Evolutionary conservation across 2,113 vertebrate genomes (phyloP).

Genomic region (Anguilla rostrata): DNA sequence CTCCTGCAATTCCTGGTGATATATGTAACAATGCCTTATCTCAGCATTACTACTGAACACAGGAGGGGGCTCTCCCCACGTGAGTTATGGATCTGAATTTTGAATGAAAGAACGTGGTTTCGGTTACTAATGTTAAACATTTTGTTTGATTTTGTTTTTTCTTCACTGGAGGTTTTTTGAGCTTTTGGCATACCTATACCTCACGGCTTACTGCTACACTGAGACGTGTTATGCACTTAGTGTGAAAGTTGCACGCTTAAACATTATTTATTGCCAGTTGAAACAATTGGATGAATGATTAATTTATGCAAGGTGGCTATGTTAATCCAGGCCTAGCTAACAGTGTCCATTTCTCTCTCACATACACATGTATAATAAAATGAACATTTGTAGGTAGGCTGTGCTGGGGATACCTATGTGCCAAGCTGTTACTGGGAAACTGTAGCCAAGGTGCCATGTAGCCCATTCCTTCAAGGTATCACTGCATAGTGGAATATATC

Average conservation of each 20-base stretch:
- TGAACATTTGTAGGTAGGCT: not conserved
- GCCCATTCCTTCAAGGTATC: not conserved
- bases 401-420: not conserved
- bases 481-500: not conserved
- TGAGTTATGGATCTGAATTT: constrained; percentile 61
- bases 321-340: not conserved
- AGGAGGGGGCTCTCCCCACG: constrained; percentile 63
- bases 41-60: constrained; percentile 76
- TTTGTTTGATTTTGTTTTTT: constrained; percentile 34
- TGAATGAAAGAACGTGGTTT: constrained; percentile 62
- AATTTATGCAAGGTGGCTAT: not conserved
- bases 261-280: not conserved
- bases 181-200: not conserved
- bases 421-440: not conserved
- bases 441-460: not conserved
- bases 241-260: not conserved
- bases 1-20: constrained; percentile 65
- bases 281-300: not conserved
- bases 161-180: not conserved
- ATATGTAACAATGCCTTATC: constrained; percentile 85
- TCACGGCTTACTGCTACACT: not conserved
- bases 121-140: constrained; percentile 55
- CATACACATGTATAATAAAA: not conserved
- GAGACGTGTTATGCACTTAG: not conserved
- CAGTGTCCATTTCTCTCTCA: too few relatives aligned